Base-by-base conservation (phyloP, 2,888 invertebrate genomes). In the Melolontha melolontha region DNA sequence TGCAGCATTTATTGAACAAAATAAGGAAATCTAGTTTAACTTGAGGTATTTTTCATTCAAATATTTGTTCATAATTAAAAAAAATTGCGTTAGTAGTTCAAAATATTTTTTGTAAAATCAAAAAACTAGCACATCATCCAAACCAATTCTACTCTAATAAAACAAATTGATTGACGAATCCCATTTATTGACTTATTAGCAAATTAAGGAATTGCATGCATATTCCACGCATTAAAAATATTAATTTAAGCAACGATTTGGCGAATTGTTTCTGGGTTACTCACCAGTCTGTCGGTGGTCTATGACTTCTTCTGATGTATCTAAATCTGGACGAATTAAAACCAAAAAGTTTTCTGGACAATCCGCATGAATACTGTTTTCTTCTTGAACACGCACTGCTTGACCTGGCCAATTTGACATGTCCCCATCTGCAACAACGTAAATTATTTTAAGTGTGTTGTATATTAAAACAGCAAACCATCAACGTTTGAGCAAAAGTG, bases 351-450 rank as follows among this genome's bases (percentile, higher is more conserved):
- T 51, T 29, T 64, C 52, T 29, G 41, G 51, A 8, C 39, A 5
- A 0, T 39, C 16, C 12, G 5, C 14, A 39, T 5, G 1, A 2
- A 4, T n/a, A 7, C 14, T 11, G 14, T 22, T 14, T 1, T 40
- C 42, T 27, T 64, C 41, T 4, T 12, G 12, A 5, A 51, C 27
- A 8, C 52, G 41, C 7, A 52, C 42, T 4, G 64, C 51, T 42
- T 64, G 64, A 0, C 64, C 64, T 5, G 64, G 64, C 64, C 64
- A 64, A 52, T 17, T n/a, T 14, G 42, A 12, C 5, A 47, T 44
- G 6, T 49, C 54, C 1, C 17, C 29, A 63, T 34, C 63, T 63
- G 11, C 22, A 49, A 63, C 2, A 49, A 14, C 4, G 2, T 14
- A 6, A 22, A 22, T 50, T 14, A 22, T 4, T 22, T 22, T 22